phyloP scores from a whole-genome alignment of 2,797 vertebrate genomes.

The Enteromius thamalakanensis region DNA sequence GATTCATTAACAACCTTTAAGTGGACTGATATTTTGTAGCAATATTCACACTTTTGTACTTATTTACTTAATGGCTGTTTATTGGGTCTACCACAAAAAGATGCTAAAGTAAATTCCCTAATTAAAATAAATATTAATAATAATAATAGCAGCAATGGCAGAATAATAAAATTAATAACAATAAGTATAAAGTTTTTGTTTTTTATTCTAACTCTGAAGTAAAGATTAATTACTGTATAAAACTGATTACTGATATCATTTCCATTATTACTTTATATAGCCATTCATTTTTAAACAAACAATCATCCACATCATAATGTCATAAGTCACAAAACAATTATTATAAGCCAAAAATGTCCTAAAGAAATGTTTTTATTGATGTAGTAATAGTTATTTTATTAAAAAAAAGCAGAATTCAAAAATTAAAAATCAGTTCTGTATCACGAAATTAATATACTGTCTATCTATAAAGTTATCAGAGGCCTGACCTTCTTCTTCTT shows the following conservation, averaged over 20 bases:
- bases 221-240: background rate
- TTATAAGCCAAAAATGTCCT: background rate
- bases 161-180: background rate
- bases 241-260: background rate
- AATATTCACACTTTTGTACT: background rate
- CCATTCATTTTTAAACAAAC: background rate
- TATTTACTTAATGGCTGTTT: background rate
- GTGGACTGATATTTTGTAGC: background rate
- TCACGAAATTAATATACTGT: no score
- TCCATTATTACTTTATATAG: background rate
- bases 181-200: background rate
- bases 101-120: background rate
- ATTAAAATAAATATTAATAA: background rate
- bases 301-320: background rate
- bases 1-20: background rate
- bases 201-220: background rate
- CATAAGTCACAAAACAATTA: background rate
- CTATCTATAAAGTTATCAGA: background rate
- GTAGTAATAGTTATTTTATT: background rate
- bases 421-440: background rate
- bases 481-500: constrained; percentile 75
- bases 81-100: background rate
- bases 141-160: background rate
- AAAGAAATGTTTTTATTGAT: background rate
- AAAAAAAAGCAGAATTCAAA: background rate